Percentiles rank a stretch among this genome's conserved stretches.
These are phyloP conservation scores for Calypte anna DNA, from an alignment of 2,113 vertebrate species.

Conservation along the genomic window DNA sequence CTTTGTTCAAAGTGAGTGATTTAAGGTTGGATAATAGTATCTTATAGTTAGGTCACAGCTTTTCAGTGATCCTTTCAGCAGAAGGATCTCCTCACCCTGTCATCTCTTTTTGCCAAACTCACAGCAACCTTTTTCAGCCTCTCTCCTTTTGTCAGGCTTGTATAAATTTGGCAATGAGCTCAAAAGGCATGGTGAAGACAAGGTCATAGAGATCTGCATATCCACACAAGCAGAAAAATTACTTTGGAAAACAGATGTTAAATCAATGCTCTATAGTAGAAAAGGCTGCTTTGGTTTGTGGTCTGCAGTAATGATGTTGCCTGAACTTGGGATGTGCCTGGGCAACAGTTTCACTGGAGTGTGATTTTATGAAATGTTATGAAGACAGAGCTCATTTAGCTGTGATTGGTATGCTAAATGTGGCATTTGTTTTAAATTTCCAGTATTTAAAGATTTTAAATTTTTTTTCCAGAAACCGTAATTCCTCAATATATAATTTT, in stretches of 20 bases:
- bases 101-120: not conserved
- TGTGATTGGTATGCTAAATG: not conserved
- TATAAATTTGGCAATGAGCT: not conserved
- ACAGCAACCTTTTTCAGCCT: not conserved
- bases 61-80: not conserved
- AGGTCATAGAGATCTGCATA: not conserved
- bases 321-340: not conserved
- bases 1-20: not conserved
- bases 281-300: not conserved
- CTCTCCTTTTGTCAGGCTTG: not conserved
- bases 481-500: slow-evolving; percentile 8
- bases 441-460: not conserved
- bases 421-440: slow-evolving; percentile 17
- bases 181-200: not conserved
- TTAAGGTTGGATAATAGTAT: not conserved
- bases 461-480: not conserved
- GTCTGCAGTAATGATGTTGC: not conserved
- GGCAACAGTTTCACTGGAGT: not conserved
- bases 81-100: not conserved
- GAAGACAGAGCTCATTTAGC: not conserved
- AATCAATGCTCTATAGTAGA: not conserved
- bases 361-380: slow-evolving; percentile 6
- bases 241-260: not conserved
- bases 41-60: not conserved
- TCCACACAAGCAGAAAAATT: not conserved